Evolutionary conservation across 2,797 vertebrate genomes (phyloP).

Genomic region (Ctenopoma kingsleyae): DNA sequence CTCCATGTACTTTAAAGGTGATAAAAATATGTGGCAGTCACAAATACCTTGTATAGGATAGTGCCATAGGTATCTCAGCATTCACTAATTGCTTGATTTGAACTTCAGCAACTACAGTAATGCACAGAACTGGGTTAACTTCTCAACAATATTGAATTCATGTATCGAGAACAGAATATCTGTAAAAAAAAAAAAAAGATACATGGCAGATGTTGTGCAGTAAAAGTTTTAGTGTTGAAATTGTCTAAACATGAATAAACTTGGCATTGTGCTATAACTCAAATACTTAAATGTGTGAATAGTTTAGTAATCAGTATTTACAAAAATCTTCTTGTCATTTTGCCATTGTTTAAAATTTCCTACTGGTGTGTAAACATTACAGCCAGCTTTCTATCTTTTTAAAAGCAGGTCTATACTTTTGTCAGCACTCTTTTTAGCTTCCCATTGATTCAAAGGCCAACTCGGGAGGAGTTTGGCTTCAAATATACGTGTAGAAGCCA

Average conservation of each 20-base stretch:
- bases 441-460: conserved; percentile 17
- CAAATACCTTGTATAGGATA: conserved; percentile 6
- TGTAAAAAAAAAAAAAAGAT: conserved; percentile 32
- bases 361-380: conserved; percentile 16
- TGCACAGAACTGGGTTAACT: conserved; percentile 45
- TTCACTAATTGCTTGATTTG: conserved; percentile 35
- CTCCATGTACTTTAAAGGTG: conserved; percentile 11
- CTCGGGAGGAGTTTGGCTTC: conserved; percentile 10
- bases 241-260: conserved; percentile 20
- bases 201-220: conserved; percentile 24
- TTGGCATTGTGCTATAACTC: conserved; percentile 23
- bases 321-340: background rate
- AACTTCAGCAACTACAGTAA: conserved; percentile 30
- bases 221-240: conserved; percentile 41
- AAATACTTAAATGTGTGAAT: conserved; percentile 6
- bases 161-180: conserved; percentile 20
- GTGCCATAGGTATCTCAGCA: conserved; percentile 24
- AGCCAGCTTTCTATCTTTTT: conserved; percentile 15
- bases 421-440: background rate
- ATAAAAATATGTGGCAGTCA: conserved; percentile 10
- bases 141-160: conserved; percentile 40
- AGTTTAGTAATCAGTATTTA: conserved; percentile 25
- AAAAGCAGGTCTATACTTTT: conserved; percentile 10
- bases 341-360: background rate
- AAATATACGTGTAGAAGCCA: conserved; percentile 17